Base-by-base conservation (phyloP, 2,888 invertebrate species). In the Parelbella ahira region DNA sequence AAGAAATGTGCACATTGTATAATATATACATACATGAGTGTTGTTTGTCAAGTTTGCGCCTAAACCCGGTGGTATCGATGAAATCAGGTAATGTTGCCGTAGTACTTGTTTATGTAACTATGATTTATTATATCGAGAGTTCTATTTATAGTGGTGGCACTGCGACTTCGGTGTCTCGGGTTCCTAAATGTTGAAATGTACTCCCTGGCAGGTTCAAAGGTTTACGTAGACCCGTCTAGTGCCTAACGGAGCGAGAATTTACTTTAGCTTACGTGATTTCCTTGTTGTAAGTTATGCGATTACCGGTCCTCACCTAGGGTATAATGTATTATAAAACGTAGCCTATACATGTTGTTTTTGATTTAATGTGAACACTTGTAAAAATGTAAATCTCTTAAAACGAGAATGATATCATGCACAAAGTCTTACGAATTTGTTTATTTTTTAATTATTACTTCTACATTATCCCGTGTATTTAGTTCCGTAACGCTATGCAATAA, bases 351-450 rank as follows among this genome's bases (percentile, higher is more conserved):
- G 63, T 63, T 64, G 66, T n/a, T 77, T 76, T 75, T 60, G 68
- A 65, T 72, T 71, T 57, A 66, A n/a, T n/a, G n/a, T n/a, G n/a
- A 67, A 65, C 63, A 67, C 56, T 63, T 75, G 76, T 77, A 76
- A 66, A 77, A 73, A 76, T 78, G 74, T 78, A 75, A 72, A 77
- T 73, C 76, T 68, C 71, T 62, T 62, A 54, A 64, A 58, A 63
- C 58, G 63, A 70, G 58, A 78, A 78, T 73, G 74, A 66, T 72
- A 69, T 66, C 63, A 77, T 74, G 86, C 86, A 84, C 86, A 84
- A 84, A 86, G 68, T 61, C 63, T 67, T 75, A 77, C 66, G 66
- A 71, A 73, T 76, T 74, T 59, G 50, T 63, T 64, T 74, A 65
- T 60, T 65, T 68, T 62, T 15, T 15, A 15, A 3, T 60, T 60